Evolutionary conservation across 53 echinoderm and acorn worm genomes (phyloP).

Genomic region (Temnopleurus reevesii): DNA sequence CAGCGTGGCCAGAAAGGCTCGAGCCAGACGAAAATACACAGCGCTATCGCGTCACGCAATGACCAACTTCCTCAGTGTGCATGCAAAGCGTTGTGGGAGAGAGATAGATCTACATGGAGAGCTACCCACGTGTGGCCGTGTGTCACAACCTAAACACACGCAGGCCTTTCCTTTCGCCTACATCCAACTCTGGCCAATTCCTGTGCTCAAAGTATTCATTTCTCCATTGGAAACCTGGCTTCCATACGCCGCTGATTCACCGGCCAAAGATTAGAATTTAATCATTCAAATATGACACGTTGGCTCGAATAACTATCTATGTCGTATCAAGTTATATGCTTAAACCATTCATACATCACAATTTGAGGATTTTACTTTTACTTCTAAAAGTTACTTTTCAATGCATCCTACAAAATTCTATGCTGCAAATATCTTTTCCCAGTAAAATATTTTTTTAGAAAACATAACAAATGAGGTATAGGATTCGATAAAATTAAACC

Average conservation of each 20-base stretch:
- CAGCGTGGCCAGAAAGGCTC: slow-evolving; percentile 27
- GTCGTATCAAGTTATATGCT: too few relatives aligned
- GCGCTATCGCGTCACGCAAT: slow-evolving; percentile 47
- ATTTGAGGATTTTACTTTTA: too few relatives aligned
- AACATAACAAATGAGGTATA: too few relatives aligned
- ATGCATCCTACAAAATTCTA: too few relatives aligned
- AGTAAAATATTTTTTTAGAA: too few relatives aligned
- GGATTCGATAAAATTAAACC: too few relatives aligned
- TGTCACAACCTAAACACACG: slow-evolving; percentile 45
- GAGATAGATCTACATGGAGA: slow-evolving; percentile 7
- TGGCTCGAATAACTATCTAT: background rate
- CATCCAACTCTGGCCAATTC: slow-evolving; percentile 17
- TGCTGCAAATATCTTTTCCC: too few relatives aligned
- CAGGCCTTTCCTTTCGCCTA: slow-evolving; percentile 34
- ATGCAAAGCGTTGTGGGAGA: slow-evolving; percentile 18
- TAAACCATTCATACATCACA: background rate
- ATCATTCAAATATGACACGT: background rate
- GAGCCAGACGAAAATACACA: slow-evolving; percentile 49
- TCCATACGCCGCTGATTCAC: background rate
- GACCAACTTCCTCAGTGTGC: slow-evolving; percentile 48
- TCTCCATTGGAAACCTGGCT: background rate
- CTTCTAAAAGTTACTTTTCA: too few relatives aligned
- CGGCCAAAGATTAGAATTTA: background rate
- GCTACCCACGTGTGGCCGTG: slow-evolving; percentile 47
- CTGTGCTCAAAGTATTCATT: background rate